Conservation (phyloP, 2,113 vertebrate species). For the Oryzias javanicus region DNA sequence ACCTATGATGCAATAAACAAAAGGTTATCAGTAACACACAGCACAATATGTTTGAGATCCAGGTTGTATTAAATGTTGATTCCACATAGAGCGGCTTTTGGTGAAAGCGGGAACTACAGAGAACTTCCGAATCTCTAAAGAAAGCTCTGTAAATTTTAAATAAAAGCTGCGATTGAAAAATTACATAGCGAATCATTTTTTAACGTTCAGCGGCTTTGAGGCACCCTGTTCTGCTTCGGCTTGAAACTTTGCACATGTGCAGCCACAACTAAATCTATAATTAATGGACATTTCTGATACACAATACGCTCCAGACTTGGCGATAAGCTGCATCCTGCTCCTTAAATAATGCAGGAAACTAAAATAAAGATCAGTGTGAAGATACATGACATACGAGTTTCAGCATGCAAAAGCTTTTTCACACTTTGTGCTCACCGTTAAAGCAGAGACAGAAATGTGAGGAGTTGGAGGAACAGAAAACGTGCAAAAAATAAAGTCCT, state of each 20-base stretch:
- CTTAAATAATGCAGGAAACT: slow-evolving; percentile 36
- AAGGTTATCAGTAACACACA: slow-evolving; percentile 1
- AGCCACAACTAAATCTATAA: slow-evolving; percentile 47
- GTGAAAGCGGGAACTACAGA: not conserved
- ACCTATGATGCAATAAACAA: slow-evolving; percentile 8
- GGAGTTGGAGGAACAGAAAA: not conserved
- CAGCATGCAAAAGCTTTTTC: slow-evolving; percentile 13
- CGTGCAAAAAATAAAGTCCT: not conserved
- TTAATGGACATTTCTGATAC: slow-evolving; percentile 38
- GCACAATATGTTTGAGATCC: slow-evolving; percentile 4
- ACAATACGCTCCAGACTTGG: slow-evolving; percentile 9
- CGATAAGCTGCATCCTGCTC: slow-evolving; percentile 19
- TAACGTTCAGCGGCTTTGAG: slow-evolving; percentile 28
- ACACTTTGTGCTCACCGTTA: slow-evolving; percentile 6
- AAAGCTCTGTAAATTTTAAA: too few species aligned
- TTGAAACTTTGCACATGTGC: slow-evolving; percentile 34
- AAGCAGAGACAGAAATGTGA: slow-evolving; percentile 4
- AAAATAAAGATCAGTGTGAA: slow-evolving; percentile 26
- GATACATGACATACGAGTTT: slow-evolving; percentile 15
- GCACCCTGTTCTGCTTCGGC: slow-evolving; percentile 21
- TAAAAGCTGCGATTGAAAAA: not conserved
- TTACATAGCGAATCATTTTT: not conserved
- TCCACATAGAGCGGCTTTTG: not conserved
- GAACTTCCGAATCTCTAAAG: too few species aligned
- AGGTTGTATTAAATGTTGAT: not conserved